Evolutionary conservation across 2,113 vertebrate genomes (phyloP), one percentile per base, ranked within the genome.

Genomic region (Lontra canadensis): DNA sequence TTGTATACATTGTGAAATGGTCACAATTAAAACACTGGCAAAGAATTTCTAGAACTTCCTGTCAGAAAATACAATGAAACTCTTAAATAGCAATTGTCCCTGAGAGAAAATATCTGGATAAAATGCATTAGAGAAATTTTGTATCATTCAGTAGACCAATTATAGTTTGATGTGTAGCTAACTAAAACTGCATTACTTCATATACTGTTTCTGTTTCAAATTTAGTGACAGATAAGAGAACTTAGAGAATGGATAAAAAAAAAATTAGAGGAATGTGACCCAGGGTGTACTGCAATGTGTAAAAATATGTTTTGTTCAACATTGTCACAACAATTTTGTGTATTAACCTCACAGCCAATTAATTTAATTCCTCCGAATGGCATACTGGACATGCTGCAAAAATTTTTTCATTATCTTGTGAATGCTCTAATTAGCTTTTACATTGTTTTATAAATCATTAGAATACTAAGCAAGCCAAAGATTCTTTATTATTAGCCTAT

Each of bases 61-160:
- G 36, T 96, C 84, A 97, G 84, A 97, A 98, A 96, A 95, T 57
- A 71, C 11, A 34, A n/a, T 93, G 10, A 49, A 98, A 92, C n/a
- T 97, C 67, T 85, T 96, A 42, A 95, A 94, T 10, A 96, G 11
- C 34, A 57, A 0, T 86, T 95, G 3, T 44, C 92, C 87, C 20
- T 90, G 42, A 97, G 52, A 95, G 65, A 95, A 98, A 98, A 89
- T 85, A 96, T n/a, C 81, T 97, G 73, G 17, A 94, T 1, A 1
- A 78, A 95, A 97, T 71, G 4, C 26, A 74, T 96, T 97, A 94
- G 55, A 94, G 81, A 97, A 96, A 83, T 95, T 98, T 94, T 67
- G 9, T 31, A 73, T 52, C 78, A 34, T 2, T 97, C 0, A 0
- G 18, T 84, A 49, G 90, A 55, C 0, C 65, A 79, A 6, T 18